A percentile compares a stretch with the other conserved stretches of the same genome.
These are phyloP conservation scores for Eremobia ochroleuca DNA, from an alignment of 2,888 invertebrate species.

Conservation along the genomic window DNA sequence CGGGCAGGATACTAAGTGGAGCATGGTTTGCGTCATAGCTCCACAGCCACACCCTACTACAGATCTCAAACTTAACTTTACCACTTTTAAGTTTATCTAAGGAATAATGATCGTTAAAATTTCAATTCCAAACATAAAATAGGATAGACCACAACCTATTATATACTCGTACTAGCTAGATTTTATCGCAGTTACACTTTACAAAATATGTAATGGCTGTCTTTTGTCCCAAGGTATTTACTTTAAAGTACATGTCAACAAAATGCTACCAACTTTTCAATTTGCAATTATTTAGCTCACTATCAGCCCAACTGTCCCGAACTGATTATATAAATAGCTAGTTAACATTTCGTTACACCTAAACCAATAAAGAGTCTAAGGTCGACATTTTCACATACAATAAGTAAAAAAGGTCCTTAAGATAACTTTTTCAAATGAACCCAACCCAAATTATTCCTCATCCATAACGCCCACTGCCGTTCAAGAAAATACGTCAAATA, in stretches of 20 bases:
- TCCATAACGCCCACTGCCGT: constrained; percentile 21
- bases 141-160: background rate
- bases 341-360: constrained; percentile 18
- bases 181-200: background rate
- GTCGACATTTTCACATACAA: constrained; percentile 6
- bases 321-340: constrained; percentile 3
- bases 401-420: constrained; percentile 12
- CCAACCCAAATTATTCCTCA: constrained; percentile 19
- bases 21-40: background rate
- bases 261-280: constrained; percentile 29
- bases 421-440: constrained; percentile 22
- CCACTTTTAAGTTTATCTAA: background rate
- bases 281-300: constrained; percentile 46
- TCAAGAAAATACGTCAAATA: constrained; percentile 25
- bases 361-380: constrained; percentile 20
- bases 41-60: background rate
- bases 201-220: background rate
- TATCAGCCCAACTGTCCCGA: background rate
- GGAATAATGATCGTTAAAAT: background rate
- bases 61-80: background rate
- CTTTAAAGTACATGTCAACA: constrained; percentile 11
- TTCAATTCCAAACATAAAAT: background rate
- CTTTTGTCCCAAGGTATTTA: constrained; percentile 21
- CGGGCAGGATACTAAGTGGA: background rate
- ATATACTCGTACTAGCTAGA: too few relatives aligned